Conservation (phyloP, 1,140 invertebrate species). For the Drosophila malerkotliana region DNA sequence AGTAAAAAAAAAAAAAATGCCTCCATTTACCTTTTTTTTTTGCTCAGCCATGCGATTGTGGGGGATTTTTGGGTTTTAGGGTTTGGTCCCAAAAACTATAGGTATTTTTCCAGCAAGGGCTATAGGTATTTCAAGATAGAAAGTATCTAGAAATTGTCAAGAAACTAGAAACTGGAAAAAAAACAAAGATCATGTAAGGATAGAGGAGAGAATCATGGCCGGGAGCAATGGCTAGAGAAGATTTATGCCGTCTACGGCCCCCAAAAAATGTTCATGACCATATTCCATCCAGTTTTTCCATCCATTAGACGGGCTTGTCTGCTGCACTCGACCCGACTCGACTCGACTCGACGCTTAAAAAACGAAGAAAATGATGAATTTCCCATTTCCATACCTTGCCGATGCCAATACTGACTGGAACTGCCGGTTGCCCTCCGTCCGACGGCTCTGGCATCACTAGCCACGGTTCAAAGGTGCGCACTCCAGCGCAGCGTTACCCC, state of each 20-base stretch:
- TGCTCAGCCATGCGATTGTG: constrained; percentile 46
- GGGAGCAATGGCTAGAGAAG: constrained; percentile 34
- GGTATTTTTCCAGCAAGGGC: too few species aligned
- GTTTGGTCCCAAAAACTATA: neutral
- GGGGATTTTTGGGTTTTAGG: constrained; percentile 5
- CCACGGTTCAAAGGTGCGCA: constrained; percentile 63
- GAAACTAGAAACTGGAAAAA: neutral
- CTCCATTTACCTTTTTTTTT: constrained; percentile 45
- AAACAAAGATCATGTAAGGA: constrained; percentile 27
- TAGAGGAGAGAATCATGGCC: constrained; percentile 29
- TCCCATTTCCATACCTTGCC: constrained; percentile 50
- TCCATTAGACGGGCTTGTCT: constrained; percentile 40
- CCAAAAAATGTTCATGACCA: neutral
- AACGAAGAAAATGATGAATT: constrained; percentile 74
- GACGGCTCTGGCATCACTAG: constrained; percentile 64
- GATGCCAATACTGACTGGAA: constrained; percentile 10
- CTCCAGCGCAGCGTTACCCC: constrained; percentile 35
- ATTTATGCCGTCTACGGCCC: constrained; percentile 68
- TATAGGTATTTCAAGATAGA: neutral
- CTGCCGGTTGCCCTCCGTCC: constrained; percentile 24
- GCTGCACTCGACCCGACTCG: constrained; percentile 16
- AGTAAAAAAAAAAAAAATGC: constrained; percentile 56
- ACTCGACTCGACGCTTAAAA: constrained; percentile 32
- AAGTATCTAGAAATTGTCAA: neutral
- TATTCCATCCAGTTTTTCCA: constrained; percentile 17